These are phyloP conservation scores for Rugalucina vietnamica DNA, from an alignment of 2,888 invertebrate genomes.

Conservation along the genomic window DNA sequence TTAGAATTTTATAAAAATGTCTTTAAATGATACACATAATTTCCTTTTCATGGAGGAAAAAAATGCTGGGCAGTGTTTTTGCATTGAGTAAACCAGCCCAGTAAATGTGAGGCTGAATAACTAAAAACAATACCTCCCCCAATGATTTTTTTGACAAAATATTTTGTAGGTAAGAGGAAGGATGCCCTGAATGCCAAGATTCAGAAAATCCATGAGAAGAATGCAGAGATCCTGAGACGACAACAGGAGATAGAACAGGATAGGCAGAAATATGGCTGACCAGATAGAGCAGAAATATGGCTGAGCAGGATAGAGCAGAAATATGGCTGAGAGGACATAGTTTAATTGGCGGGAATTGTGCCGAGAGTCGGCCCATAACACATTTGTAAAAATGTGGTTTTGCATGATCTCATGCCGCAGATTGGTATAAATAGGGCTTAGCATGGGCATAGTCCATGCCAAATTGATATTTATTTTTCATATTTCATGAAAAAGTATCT, in stretches of 20 bases:
- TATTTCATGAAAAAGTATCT: no score
- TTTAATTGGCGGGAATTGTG: not conserved
- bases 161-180: conserved; percentile 44
- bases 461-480: not conserved
- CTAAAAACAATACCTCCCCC: no score
- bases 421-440: not conserved
- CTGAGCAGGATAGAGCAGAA: not conserved
- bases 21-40: no score
- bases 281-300: conserved; percentile 68
- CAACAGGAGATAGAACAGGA: conserved; percentile 74
- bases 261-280: conserved; percentile 74
- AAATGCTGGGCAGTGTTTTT: no score
- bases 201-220: conserved; percentile 73
- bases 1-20: no score
- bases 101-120: no score
- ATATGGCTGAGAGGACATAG: not conserved
- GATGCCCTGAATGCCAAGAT: conserved; percentile 72
- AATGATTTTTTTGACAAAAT: no score
- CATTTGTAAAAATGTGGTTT: not conserved
- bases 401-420: not conserved
- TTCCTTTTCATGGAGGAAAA: no score
- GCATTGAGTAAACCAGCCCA: no score
- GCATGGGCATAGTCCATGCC: not conserved
- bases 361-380: not conserved
- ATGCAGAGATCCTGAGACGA: conserved; percentile 73